phyloP scores from a whole-genome alignment of 37 sponge, comb jelly and placozoan species.

The Bolinopsis microptera region DNA sequence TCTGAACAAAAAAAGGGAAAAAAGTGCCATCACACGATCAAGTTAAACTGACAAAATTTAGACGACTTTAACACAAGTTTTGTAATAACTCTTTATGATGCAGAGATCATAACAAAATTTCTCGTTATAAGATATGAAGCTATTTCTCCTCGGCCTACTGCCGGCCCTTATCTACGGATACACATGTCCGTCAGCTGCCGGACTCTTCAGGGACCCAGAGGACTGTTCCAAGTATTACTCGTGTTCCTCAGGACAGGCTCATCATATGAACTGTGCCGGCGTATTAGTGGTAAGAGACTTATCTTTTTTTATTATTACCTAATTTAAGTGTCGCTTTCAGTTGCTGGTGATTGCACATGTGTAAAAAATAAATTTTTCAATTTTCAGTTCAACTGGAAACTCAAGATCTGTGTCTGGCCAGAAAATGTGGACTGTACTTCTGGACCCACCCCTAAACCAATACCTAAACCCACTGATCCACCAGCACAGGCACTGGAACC shows the following conservation, averaged over 20 bases:
- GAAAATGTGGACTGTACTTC: slow-evolving; percentile 10
- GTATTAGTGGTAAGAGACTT: slow-evolving; percentile 3
- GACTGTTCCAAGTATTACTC: not conserved
- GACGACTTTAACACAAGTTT: no score
- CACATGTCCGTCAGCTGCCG: not conserved
- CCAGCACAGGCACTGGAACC: not conserved
- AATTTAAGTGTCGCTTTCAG: no score
- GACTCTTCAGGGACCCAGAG: not conserved
- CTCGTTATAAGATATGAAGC: no score
- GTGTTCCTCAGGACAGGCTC: not conserved
- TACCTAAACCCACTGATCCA: not conserved
- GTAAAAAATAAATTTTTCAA: not conserved
- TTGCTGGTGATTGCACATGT: no score
- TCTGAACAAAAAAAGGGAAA: no score
- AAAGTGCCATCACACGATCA: no score
- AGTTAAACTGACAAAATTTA: no score
- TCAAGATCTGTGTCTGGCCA: not conserved
- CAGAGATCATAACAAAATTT: no score
- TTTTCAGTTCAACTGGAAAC: not conserved
- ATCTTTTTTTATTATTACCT: no score
- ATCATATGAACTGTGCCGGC: not conserved
- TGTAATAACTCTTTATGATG: no score
- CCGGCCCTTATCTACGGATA: not conserved
- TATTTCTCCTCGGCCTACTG: not conserved
- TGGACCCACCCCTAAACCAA: slow-evolving; percentile 12